Base-by-base conservation (phyloP, 35 echinoderm and acorn worm genomes). In the Stichopus chloronotus region DNA sequence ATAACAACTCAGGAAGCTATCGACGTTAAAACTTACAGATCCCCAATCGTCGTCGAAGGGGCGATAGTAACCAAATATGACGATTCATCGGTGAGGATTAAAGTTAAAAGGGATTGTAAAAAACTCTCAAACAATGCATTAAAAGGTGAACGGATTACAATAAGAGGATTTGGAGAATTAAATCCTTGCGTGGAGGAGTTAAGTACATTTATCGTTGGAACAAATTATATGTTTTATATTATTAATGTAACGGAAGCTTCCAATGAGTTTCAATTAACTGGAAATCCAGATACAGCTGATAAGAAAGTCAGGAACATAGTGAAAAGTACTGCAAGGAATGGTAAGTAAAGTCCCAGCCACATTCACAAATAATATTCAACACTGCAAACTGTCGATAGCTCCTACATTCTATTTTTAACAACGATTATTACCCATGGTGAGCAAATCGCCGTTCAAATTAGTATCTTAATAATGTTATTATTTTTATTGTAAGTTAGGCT, bases 31-130 rank as follows among this genome's bases (percentile, higher is more conserved):
- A 89, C 87, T 23, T 89, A 89, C 87, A 89, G 87, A 89, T 69
- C 87, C 52, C 87, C 87, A 43, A 71, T 89, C 16, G 87, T 89
- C 21, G 60, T 89, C 5, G 87, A 89, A 89, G 87, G 87, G 65
- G 87, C 65, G 57, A 89, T 89, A 71, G 53, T 89, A 89, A 61
- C 65, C 22, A 54, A 16, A 58, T 20, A 59, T 72, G 25, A 71
- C 23, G 61, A 65, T 8, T 6, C 58, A 88, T 89, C 87, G 52
- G 87, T 63, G 55, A 89, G 87, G 61, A 89, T 89, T 20, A 89
- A 89, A 89, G 87, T 89, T 71, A 89, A 89, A 89, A 89, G 87
- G 22, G 87, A 89, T 72, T 43, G 30, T 52, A 89, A 89, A 89
- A 89, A 52, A 72, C 87, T 71, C 59, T 65, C 25, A 11, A 25